These are phyloP conservation scores for Avahi laniger DNA, from an alignment of 2,797 vertebrate genomes.

Conservation along the genomic window DNA sequence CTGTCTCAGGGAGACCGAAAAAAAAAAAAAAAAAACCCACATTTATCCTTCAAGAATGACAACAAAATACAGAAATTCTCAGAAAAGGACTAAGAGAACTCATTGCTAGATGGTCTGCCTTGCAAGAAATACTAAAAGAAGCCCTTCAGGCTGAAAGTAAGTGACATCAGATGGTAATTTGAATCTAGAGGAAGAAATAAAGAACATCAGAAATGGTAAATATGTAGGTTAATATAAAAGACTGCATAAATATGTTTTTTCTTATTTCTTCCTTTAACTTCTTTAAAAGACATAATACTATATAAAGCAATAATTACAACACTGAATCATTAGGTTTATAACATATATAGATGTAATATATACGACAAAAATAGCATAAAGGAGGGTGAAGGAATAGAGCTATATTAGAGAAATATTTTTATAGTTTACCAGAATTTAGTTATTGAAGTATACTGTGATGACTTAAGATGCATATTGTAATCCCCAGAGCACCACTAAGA, in stretches of 20 bases:
- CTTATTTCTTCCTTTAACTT: not conserved
- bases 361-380: not conserved
- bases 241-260: not conserved
- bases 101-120: not conserved
- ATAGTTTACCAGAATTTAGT: not conserved
- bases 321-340: not conserved
- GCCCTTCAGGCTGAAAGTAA: not conserved
- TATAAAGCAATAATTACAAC: not conserved
- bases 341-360: not conserved
- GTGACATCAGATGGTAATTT: not conserved
- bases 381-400: not conserved
- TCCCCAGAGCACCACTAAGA: not conserved
- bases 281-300: not conserved
- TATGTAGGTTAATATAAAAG: not conserved
- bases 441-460: conserved; percentile 13
- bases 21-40: not conserved
- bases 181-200: not conserved
- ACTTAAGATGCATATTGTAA: not conserved
- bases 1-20: not conserved
- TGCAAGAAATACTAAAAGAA: not conserved
- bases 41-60: not conserved
- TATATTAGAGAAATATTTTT: not conserved
- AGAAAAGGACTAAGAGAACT: not conserved
- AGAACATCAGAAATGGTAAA: not conserved
- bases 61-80: not conserved